Base-by-base conservation (phyloP, 1,140 invertebrate species). In the Ylistrum balloti region DNA sequence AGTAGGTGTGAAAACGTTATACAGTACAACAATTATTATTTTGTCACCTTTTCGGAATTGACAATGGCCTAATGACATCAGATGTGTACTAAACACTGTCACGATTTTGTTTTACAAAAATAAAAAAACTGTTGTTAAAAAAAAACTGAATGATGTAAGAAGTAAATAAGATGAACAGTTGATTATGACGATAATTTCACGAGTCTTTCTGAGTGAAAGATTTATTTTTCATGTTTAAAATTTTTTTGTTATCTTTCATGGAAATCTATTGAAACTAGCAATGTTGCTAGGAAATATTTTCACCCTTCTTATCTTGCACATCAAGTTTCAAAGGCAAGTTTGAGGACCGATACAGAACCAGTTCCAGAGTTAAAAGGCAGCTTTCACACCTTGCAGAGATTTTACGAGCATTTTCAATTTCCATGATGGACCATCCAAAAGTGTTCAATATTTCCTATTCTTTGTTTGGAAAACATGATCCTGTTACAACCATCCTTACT, bases 11-110 rank as follows among this genome's bases (percentile, higher is more conserved):
- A 74, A 74, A 74, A 74, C 56, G 56, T 74, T 22, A 74, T 74
- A 74, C 56, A 74, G 56, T 74, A 74, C 56, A 74, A 74, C 56
- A 74, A 74, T 74, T 74, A 74, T 74, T 74, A 74, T 74, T 74
- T n/a, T 11, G 56, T 74, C 56, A 74, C 56, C 56, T 74, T 74
- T 17, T n/a, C 22, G 5, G 28, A 5, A 74, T 74, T 74, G 56
- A 74, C 56, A 74, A 74, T 11, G n/a, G 56, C 56, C 7, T 74
- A 28, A 74, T 74, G 22, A 74, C 17, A 28, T 74, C 56, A 3
- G 22, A 74, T 74, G 22, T 74, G 56, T 74, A 28, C 56, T 74
- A 28, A 74, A 74, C 56, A n/a, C 45, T 74, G n/a, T 3, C 22
- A n/a, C n/a, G 7, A 74, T 17, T 17, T 74, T 28, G 22, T 74